Base-by-base conservation (phyloP, 2,797 vertebrate genomes). In the Halcyon smyrnensis region DNA sequence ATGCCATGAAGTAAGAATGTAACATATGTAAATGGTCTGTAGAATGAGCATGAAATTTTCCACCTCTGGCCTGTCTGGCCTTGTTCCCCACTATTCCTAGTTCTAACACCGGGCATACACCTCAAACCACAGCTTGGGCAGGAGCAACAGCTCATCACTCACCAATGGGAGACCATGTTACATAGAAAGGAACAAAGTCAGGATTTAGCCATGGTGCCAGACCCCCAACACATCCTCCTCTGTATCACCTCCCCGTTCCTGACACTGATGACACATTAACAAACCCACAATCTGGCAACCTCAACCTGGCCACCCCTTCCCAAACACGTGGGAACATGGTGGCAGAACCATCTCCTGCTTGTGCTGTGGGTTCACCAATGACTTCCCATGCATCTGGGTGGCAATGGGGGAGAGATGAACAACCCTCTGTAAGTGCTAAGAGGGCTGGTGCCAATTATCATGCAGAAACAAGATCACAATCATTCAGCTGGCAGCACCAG, bases 81-180 rank as follows among this genome's bases (percentile, higher is more conserved):
- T 27, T 0, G 0, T n/a, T 56, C 18, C 25, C 15, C 20, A 67
- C 17, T 23, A 50, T 0, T 36, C 21, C 28, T 45, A 32, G 0
- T 11, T 69, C 11, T 43, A 81, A 81, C 48, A 18, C 5, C 1
- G 9, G 4, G 0, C 14, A 34, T 11, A 64, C 24, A 71, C 21
- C 25, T 64, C 6, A 2, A 75, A 51, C 7, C 20, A 54, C 24
- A 70, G 48, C 28, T 56, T 2, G 1, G 62, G 28, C 10, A 63
- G 56, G 21, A 73, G 34, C 67, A 59, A 73, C 17, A 84, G 15
- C 32, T 81, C 69, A 59, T 45, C 9, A 7, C 12, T 43, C 9
- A 18, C 50, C 48, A 65, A 6, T 3, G 8, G 32, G 30, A 88
- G 46, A 25, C 15, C 12, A 53, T 3, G 1, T 41, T 25, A 57